Conservation (phyloP, 2,113 vertebrate species). For the Gobiocypris rarus region DNA sequence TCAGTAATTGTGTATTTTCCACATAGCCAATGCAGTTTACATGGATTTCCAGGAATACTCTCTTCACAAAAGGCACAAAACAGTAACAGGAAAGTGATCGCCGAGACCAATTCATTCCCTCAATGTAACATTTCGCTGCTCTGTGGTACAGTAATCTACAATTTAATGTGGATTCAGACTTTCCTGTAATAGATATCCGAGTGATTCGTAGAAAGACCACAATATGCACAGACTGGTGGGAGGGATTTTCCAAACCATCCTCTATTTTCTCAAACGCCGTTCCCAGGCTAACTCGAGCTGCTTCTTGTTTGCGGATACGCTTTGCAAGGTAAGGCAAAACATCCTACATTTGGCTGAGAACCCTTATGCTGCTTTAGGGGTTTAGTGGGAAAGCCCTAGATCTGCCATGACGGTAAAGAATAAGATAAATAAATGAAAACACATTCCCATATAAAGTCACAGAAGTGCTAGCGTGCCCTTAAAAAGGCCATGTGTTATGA, state of each 20-base stretch:
- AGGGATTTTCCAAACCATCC: conserved; percentile 26
- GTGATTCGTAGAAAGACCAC: neutral
- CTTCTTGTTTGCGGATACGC: neutral
- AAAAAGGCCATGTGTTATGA: conserved; percentile 26
- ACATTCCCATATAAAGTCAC: conserved; percentile 9
- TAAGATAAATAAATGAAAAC: conserved; percentile 19
- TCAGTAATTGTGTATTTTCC: neutral
- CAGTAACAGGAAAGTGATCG: conserved; percentile 10
- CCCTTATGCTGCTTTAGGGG: neutral
- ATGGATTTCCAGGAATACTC: conserved; percentile 25
- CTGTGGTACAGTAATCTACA: neutral
- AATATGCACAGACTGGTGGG: conserved; percentile 6
- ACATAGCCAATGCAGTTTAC: conserved; percentile 17
- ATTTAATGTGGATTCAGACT: neutral
- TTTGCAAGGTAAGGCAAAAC: neutral
- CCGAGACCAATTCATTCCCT: neutral
- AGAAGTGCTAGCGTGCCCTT: conserved; percentile 14
- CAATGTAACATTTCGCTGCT: neutral
- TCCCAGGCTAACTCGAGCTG: conserved; percentile 31
- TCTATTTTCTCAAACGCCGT: conserved; percentile 23
- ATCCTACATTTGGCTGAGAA: conserved; percentile 7
- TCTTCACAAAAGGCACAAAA: conserved; percentile 14
- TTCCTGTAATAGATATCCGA: conserved; percentile 5
- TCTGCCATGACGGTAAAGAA: conserved; percentile 4
- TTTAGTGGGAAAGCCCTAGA: neutral